Base-by-base conservation (phyloP, 2,888 invertebrate genomes). In the Unio delphinus region DNA sequence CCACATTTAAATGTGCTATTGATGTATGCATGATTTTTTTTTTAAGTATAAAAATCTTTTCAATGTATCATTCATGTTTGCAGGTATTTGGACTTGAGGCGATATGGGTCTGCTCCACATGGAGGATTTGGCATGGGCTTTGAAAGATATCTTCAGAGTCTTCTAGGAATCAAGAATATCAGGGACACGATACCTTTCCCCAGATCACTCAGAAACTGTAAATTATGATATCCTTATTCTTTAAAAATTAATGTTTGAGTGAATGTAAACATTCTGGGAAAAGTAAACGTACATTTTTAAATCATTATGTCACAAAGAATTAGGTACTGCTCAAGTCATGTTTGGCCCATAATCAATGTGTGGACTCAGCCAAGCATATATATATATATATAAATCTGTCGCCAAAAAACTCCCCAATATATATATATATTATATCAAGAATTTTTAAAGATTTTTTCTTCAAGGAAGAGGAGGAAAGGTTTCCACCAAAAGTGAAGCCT, bases 61-160 rank as follows among this genome's bases (percentile, higher is more conserved):
- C 17, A 55, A 28, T 45, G 4, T 67, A 23, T 65, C 28, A 61
- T 64, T 62, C 15, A 7, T 70, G 26, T 72, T 79, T 77, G 4
- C 76, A 89, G 98, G 98, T 99, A 99, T 89, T 91, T 96, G 68
- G 95, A 98, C 64, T 90, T 98, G 68, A 92, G 99, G 70, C 94
- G 94, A 74, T 96, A 93, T 90, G 99, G 99, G 0, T 94, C 95
- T 72, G 94, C 95, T 56, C 94, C 96, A 0, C 96, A 97, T 17
- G 98, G 95, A 26, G 99, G 99, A 1, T 99, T 96, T 91, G 99
- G 99, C 8, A 92, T 99, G 85, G 99, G 99, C 0, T 94, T 99
- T 86, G 99, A 99, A 88, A 93, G 99, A 82, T 93, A 95, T 82
- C 89, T 99, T 69, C 96, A 96, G 90, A 93, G 94, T 66, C 77